A percentile compares a stretch with the other conserved stretches of the same genome.
Evolutionary conservation across 2,113 vertebrate genomes (phyloP).

Genomic region (Xiphophorus couchianus): DNA sequence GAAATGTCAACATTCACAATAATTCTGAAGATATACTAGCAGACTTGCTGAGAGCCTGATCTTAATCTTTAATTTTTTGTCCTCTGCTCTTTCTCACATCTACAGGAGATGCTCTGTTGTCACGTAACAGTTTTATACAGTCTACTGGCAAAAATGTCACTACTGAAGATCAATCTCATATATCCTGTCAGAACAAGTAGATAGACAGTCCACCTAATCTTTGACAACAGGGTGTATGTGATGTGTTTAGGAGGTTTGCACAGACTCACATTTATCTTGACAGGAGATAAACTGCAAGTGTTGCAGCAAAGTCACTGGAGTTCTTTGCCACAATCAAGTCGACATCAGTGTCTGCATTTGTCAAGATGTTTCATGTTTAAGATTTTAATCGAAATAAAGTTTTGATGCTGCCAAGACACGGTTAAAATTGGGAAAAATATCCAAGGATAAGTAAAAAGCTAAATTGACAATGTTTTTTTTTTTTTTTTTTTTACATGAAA

Average conservation of each 20-base stretch:
- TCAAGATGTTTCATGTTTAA: constrained; percentile 13
- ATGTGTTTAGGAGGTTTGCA: constrained; percentile 60
- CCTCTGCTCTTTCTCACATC: constrained; percentile 18
- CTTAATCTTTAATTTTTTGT: constrained; percentile 55
- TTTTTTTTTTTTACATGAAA: too few species aligned
- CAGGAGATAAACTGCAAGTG: constrained; percentile 69
- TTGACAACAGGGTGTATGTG: constrained; percentile 43
- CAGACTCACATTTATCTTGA: constrained; percentile 63
- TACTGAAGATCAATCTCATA: constrained; percentile 43
- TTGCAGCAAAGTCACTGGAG: constrained; percentile 42
- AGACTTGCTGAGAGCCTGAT: constrained; percentile 52
- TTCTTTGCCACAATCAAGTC: constrained; percentile 36
- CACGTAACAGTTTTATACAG: constrained; percentile 75
- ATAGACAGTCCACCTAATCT: constrained; percentile 62
- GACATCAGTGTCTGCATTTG: constrained; percentile 45
- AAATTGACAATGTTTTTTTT: too few species aligned
- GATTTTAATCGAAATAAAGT: constrained; percentile 19
- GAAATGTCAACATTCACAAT: constrained; percentile 66
- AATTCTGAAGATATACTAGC: constrained; percentile 26
- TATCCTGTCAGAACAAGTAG: constrained; percentile 67
- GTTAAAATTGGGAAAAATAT: too few species aligned
- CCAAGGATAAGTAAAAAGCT: too few species aligned
- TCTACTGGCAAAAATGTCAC: constrained; percentile 78
- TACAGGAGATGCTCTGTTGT: constrained; percentile 63
- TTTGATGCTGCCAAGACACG: neutral